Conservation (phyloP, 2,113 vertebrate species). For the Prionailurus viverrinus region DNA sequence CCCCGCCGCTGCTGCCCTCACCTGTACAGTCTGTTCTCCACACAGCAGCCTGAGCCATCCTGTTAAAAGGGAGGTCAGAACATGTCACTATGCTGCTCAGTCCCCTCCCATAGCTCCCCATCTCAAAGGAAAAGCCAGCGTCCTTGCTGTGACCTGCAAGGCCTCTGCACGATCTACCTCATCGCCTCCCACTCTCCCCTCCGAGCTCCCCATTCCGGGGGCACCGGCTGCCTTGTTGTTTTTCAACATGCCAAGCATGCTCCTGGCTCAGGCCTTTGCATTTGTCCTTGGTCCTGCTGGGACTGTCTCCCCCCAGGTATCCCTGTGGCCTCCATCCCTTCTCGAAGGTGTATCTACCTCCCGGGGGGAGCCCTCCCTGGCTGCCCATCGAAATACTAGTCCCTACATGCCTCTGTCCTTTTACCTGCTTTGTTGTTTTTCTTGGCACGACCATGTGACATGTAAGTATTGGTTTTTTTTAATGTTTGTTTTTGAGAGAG, state of each 20-base stretch:
- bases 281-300: background rate
- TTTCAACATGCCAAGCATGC: constrained; percentile 43
- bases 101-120: background rate
- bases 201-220: background rate
- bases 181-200: background rate
- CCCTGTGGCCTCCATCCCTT: background rate
- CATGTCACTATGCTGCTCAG: background rate
- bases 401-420: background rate
- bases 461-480: constrained; percentile 38
- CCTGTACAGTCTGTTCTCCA: background rate
- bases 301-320: background rate
- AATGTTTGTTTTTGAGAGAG: too few species aligned
- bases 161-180: background rate
- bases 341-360: background rate
- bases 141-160: constrained; percentile 70
- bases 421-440: background rate
- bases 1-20: background rate
- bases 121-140: constrained; percentile 50
- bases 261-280: constrained; percentile 15
- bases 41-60: background rate
- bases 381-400: background rate
- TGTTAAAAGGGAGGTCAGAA: constrained; percentile 33
- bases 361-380: background rate
- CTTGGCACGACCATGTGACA: background rate
- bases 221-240: background rate